Base-by-base conservation (phyloP, 2,888 invertebrate genomes). In the Phlogophora meticulosa region DNA sequence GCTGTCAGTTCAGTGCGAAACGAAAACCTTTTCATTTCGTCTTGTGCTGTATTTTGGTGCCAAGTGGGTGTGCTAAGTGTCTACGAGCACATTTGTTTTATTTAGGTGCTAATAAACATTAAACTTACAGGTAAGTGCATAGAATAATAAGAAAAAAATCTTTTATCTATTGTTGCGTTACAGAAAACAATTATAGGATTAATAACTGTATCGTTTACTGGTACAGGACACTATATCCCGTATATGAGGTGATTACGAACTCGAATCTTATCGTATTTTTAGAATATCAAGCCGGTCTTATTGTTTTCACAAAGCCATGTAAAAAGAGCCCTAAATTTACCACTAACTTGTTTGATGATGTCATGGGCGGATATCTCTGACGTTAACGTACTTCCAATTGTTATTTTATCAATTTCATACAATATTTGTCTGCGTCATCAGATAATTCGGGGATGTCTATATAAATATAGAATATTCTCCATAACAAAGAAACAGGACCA, bases 21-120 rank as follows among this genome's bases (percentile, higher is more conserved):
- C 87, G 87, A 89, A 90, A 91, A 83, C 89, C 90, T 90, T 85
- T 90, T 87, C 87, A 86, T 85, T 86, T 86, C 86, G 80, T 85
- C 89, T 90, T 88, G 93, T 93, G 92, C 91, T 91, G 87, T 92
- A 92, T 90, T 91, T 93, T 93, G 90, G 94, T 95, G 93, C 92
- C 88, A 91, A 92, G 91, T 94, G 92, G 89, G 88, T 90, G 94
- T 93, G 88, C 87, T 86, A 86, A 91, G 94, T 93, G 93, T 85
- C 87, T 90, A 81, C 91, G 84, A 84, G 82, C 83, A 88, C 85
- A 85, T 88, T 91, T 85, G 85, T 88, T 89, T 86, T 80, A 87
- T 73, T 83, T 90, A 87, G 87, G 90, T 89, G 91, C 89, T 89
- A 91, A 78, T 77, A 85, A 83, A 86, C 86, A 83, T 85, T 85